Conservation (phyloP, 2,113 vertebrate species). For the Hemiprocne comata region DNA sequence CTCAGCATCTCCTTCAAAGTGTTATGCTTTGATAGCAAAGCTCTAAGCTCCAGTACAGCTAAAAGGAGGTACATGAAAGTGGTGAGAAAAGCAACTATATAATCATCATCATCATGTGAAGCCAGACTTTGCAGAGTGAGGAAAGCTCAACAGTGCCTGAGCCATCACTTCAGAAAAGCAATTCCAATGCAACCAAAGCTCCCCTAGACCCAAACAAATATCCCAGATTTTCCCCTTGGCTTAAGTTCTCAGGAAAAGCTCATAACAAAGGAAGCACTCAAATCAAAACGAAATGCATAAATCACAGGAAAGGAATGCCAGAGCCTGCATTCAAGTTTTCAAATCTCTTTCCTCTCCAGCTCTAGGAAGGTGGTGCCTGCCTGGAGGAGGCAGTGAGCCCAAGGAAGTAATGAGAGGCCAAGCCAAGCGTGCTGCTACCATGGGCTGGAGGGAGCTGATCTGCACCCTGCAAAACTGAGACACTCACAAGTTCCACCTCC, state of each 20-base stretch:
- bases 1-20: not conserved
- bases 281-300: not conserved
- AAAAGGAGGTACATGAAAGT: not conserved
- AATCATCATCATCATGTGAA: not conserved
- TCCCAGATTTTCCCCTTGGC: accelerated
- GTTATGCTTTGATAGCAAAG: not conserved
- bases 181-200: not conserved
- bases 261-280: not conserved
- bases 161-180: not conserved
- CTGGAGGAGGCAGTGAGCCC: not conserved
- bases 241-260: not conserved
- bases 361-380: accelerated
- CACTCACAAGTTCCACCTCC: not conserved
- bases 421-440: accelerated
- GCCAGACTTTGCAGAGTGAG: not conserved
- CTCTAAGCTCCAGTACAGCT: not conserved
- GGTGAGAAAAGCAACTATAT: not conserved
- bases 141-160: not conserved
- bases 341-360: not conserved
- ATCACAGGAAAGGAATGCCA: not conserved
- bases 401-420: not conserved
- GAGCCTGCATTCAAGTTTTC: not conserved
- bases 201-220: not conserved
- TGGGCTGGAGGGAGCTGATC: not conserved
- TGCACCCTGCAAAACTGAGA: not conserved